Evolutionary conservation across 1,140 invertebrate species (phyloP).

Genomic region (Antheraea pernyi): DNA sequence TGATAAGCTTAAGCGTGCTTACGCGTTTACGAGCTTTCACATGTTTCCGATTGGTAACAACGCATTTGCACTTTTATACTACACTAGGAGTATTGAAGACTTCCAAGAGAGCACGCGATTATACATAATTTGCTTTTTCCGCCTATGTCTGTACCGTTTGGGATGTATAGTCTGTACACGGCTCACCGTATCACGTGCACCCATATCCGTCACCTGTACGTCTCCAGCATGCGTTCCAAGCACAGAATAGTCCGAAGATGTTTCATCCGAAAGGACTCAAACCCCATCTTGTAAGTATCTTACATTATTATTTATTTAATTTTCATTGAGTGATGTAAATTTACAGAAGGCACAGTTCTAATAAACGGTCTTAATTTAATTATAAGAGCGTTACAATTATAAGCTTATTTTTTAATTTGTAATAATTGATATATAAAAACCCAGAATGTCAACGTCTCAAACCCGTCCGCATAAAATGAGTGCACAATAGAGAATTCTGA

Average conservation of each 20-base stretch:
- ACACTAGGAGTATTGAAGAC: background rate
- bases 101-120: conserved; percentile 27
- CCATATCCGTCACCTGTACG: conserved; percentile 74
- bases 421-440: too few relatives aligned
- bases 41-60: too few relatives aligned
- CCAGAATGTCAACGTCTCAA: too few relatives aligned
- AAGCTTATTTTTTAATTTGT: too few relatives aligned
- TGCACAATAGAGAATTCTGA: too few relatives aligned
- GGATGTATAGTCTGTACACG: conserved; percentile 64
- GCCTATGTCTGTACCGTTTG: conserved; percentile 67
- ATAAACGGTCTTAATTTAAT: too few relatives aligned
- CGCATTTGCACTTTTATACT: background rate
- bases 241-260: conserved; percentile 68
- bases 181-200: conserved; percentile 75
- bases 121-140: conserved; percentile 67
- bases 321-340: too few relatives aligned
- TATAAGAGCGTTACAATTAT: too few relatives aligned
- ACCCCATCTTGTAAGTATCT: conserved; percentile 70
- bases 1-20: too few relatives aligned
- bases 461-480: too few relatives aligned
- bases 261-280: conserved; percentile 76
- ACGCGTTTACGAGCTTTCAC: too few relatives aligned
- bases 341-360: too few relatives aligned
- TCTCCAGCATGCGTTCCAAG: conserved; percentile 74
- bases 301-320: background rate